Evolutionary conservation across 2,113 vertebrate species (phyloP).

Genomic region (Odontophorus gujanensis): DNA sequence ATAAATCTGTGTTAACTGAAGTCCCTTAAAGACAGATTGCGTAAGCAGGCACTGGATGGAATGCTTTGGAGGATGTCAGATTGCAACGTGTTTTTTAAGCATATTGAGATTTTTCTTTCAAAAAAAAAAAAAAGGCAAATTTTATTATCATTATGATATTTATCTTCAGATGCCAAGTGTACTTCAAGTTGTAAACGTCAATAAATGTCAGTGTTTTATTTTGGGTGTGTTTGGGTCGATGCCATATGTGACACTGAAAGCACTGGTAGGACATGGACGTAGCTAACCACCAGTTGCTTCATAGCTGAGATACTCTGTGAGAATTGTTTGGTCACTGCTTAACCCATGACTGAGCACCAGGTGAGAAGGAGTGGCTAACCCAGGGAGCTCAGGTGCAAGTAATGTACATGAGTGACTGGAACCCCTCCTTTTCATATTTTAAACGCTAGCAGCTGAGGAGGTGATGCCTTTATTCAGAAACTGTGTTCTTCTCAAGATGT

Average conservation of each 20-base stretch:
- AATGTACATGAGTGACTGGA: too few relatives aligned
- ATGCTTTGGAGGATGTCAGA: neutral
- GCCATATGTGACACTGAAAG: rapidly evolving
- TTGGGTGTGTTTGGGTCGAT: neutral
- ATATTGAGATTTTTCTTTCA: neutral
- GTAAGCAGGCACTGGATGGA: neutral
- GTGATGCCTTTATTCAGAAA: too few relatives aligned
- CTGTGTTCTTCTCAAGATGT: too few relatives aligned
- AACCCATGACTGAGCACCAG: too few relatives aligned
- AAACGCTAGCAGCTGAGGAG: too few relatives aligned
- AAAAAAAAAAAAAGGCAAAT: neutral
- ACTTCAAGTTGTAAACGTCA: neutral
- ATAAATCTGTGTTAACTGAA: neutral
- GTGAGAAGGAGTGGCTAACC: too few relatives aligned
- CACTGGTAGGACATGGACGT: neutral
- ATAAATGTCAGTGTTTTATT: neutral
- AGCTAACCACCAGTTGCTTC: neutral
- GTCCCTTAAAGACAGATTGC: neutral
- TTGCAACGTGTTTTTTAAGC: neutral
- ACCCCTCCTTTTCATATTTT: too few relatives aligned
- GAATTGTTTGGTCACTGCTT: too few relatives aligned
- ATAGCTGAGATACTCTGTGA: neutral
- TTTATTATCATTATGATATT: neutral
- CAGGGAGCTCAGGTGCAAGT: too few relatives aligned
- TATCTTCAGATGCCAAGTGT: neutral